phyloP scores from a whole-genome alignment of 2,888 invertebrate genomes.

The Lumbricus terrestris region DNA sequence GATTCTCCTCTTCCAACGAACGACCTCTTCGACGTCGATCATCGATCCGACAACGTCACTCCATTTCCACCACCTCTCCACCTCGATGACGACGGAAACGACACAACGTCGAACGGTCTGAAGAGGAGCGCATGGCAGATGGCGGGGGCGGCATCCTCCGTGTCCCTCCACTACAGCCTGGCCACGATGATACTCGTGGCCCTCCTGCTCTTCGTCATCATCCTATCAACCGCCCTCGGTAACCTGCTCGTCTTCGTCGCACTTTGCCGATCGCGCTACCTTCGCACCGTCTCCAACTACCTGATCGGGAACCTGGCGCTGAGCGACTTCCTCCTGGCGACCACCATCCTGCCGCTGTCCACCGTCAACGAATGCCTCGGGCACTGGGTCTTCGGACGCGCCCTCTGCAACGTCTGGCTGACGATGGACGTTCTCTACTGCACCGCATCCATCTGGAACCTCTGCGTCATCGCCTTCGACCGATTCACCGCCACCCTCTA shows the following conservation, averaged over 20 bases:
- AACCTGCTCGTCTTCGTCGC: conserved; percentile 56
- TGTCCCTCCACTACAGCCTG: conserved; percentile 29
- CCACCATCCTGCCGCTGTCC: conserved; percentile 58
- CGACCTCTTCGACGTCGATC: not conserved
- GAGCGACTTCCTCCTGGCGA: conserved; percentile 58
- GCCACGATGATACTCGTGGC: conserved; percentile 30
- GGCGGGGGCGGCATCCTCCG: not conserved
- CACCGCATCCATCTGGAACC: conserved; percentile 60
- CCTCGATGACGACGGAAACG: not conserved
- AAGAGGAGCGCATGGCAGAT: not conserved
- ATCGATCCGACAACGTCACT: not conserved
- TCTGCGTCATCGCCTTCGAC: conserved; percentile 59
- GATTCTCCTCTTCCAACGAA: not conserved
- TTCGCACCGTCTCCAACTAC: conserved; percentile 58
- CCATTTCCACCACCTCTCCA: no score
- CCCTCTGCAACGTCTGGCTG: conserved; percentile 61
- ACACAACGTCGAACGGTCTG: not conserved
- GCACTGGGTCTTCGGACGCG: conserved; percentile 56
- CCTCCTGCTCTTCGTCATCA: conserved; percentile 12
- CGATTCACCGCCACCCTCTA: conserved; percentile 59
- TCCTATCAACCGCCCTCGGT: conserved; percentile 49
- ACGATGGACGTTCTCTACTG: conserved; percentile 60
- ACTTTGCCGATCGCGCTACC: conserved; percentile 43
- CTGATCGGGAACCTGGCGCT: conserved; percentile 59
- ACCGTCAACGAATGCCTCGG: conserved; percentile 55